phyloP scores from a whole-genome alignment of 2,113 vertebrate genomes.

The Poeciliopsis occidentalis region DNA sequence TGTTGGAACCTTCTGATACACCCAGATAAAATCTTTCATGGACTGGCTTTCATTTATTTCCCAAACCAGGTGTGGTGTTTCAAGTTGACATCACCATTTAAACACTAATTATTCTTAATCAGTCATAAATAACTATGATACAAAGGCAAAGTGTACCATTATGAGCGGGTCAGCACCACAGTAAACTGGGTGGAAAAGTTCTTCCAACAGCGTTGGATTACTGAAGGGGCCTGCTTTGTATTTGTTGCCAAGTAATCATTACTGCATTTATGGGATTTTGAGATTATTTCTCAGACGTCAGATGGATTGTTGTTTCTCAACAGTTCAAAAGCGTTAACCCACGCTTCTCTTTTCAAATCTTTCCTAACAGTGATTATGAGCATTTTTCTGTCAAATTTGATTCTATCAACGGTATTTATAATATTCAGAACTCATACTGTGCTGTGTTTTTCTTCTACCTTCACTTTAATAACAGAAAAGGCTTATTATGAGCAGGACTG shows the following conservation, averaged over 20 bases:
- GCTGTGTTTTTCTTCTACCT: conserved; percentile 8
- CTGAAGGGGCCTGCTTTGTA: conserved; percentile 12
- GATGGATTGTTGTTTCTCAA: conserved; percentile 5
- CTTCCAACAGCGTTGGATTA: conserved; percentile 12
- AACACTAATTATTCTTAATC: conserved; percentile 10
- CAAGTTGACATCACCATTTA: conserved; percentile 16
- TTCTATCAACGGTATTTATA: background rate
- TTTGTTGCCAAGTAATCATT: conserved; percentile 19
- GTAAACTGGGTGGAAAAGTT: conserved; percentile 36
- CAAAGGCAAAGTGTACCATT: background rate
- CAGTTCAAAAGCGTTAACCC: background rate
- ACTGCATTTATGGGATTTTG: conserved; percentile 19
- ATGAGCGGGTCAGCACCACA: conserved; percentile 19
- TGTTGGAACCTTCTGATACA: background rate
- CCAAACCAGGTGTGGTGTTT: background rate
- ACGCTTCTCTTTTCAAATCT: conserved; percentile 1
- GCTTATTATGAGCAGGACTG: conserved; percentile 5
- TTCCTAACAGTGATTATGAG: conserved; percentile 7
- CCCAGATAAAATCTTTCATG: conserved; percentile 22
- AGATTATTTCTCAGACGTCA: conserved; percentile 7
- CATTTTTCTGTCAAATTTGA: conserved; percentile 25
- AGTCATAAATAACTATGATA: conserved; percentile 16
- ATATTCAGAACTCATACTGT: conserved; percentile 11
- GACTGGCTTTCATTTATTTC: conserved; percentile 8
- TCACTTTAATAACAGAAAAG: background rate